A percentile compares a stretch with the other conserved stretches of the same genome.
These are phyloP conservation scores for Bucorvus abyssinicus DNA, from an alignment of 2,797 vertebrate species.

Conservation along the genomic window DNA sequence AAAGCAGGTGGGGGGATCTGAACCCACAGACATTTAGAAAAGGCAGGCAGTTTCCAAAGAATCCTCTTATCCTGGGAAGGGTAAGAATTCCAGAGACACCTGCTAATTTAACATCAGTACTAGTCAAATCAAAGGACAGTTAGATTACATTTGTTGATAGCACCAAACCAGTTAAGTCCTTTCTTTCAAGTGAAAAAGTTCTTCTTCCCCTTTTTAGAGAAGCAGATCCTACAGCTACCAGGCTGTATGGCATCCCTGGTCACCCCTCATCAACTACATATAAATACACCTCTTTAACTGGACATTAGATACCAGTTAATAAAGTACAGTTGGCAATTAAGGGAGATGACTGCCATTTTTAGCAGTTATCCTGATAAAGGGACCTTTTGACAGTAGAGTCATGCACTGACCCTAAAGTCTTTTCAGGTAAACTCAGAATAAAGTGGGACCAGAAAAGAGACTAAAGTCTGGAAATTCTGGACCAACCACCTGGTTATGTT, in stretches of 20 bases:
- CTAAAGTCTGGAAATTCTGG: background rate
- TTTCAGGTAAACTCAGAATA: background rate
- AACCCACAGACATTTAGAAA: background rate
- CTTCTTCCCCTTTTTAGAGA: background rate
- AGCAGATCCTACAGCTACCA: background rate
- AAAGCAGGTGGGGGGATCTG: background rate
- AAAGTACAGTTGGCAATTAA: background rate
- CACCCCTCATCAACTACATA: background rate
- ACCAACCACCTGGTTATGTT: accelerated
- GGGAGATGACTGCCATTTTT: background rate
- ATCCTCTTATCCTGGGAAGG: background rate
- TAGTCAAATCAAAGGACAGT: background rate
- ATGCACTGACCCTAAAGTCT: background rate
- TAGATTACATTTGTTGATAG: background rate
- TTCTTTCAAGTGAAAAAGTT: background rate
- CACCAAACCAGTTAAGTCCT: background rate
- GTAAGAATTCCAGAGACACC: background rate
- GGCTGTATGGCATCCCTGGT: background rate
- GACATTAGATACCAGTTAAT: background rate
- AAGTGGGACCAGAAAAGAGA: background rate
- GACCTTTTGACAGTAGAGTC: background rate
- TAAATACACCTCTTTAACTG: background rate
- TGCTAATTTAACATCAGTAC: background rate
- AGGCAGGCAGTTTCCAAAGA: background rate
- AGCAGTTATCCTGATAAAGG: background rate